Percentiles rank a stretch among this genome's conserved stretches.
Evolutionary conservation across 2,888 invertebrate genomes (phyloP).

Genomic region (Harpalus rufipes): DNA sequence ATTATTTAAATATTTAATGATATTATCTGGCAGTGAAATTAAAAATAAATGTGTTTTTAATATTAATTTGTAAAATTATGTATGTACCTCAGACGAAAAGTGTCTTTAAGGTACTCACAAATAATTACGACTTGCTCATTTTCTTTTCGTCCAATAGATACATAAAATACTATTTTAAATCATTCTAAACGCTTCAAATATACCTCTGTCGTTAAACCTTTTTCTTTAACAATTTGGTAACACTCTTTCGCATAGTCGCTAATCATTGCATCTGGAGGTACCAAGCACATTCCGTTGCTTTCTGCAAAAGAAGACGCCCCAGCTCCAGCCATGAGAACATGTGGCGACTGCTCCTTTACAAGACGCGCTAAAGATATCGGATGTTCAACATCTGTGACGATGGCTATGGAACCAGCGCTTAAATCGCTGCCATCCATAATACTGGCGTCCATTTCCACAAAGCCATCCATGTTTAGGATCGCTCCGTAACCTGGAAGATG

Average conservation of each 20-base stretch:
- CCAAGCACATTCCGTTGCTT: constrained; percentile 78
- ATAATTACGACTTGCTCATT: too few species aligned
- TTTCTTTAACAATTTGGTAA: constrained; percentile 79
- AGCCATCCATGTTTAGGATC: constrained; percentile 78
- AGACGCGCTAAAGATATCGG: constrained; percentile 80
- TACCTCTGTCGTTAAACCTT: constrained; percentile 75
- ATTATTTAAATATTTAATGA: too few species aligned
- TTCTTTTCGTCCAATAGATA: too few species aligned
- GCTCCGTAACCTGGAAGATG: constrained; percentile 77
- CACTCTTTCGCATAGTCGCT: constrained; percentile 81
- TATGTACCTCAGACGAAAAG: too few species aligned
- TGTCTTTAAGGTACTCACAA: too few species aligned
- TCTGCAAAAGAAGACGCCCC: constrained; percentile 79
- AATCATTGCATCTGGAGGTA: constrained; percentile 81
- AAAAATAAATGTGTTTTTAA: too few species aligned
- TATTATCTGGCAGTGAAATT: too few species aligned
- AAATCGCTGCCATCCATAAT: constrained; percentile 80
- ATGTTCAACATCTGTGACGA: constrained; percentile 79
- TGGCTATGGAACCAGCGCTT: constrained; percentile 79
- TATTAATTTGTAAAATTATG: too few species aligned
- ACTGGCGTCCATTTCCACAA: constrained; percentile 82
- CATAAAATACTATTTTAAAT: too few species aligned
- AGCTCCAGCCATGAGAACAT: constrained; percentile 79
- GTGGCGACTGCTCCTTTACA: constrained; percentile 79
- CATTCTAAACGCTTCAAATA: too few species aligned